Evolutionary conservation across 1,140 invertebrate species (phyloP).

Genomic region (Drosophila leontia): DNA sequence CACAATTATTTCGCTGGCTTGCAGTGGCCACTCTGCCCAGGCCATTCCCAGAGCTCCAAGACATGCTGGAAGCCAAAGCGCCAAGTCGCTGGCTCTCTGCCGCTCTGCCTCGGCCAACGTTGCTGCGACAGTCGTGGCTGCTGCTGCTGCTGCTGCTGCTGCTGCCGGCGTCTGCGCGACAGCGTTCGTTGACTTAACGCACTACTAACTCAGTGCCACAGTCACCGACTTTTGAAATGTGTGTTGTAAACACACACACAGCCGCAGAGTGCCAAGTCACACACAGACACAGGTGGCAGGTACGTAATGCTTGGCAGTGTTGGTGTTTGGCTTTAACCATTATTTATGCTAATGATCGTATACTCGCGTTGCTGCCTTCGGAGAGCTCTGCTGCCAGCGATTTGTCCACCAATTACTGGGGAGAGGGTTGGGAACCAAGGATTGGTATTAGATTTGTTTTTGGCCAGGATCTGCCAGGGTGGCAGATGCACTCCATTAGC

Average conservation of each 20-base stretch:
- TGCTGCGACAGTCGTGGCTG: not conserved
- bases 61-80: constrained; percentile 17
- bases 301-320: constrained; percentile 45
- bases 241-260: constrained; percentile 68
- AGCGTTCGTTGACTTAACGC: constrained; percentile 84
- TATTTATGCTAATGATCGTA: constrained; percentile 80
- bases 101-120: constrained; percentile 10
- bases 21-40: not conserved
- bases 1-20: constrained; percentile 1
- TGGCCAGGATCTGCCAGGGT: constrained; percentile 2
- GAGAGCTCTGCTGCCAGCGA: constrained; percentile 17
- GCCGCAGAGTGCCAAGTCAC: constrained; percentile 14
- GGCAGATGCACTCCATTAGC: constrained; percentile 20
- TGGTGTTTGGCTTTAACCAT: constrained; percentile 77
- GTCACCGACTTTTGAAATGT: constrained; percentile 84
- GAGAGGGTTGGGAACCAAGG: not conserved
- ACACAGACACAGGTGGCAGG: constrained; percentile 5
- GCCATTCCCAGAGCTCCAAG: constrained; percentile 20
- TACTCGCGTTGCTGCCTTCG: constrained; percentile 55
- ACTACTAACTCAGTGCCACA: constrained; percentile 81
- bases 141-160: constrained; percentile 27
- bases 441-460: no score
- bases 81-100: constrained; percentile 9
- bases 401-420: constrained; percentile 36
- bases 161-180: constrained; percentile 69